A percentile compares a stretch with the other conserved stretches of the same genome.
Evolutionary conservation across 2,113 vertebrate genomes (phyloP).

Genomic region (Chaetorhynchus papuensis): DNA sequence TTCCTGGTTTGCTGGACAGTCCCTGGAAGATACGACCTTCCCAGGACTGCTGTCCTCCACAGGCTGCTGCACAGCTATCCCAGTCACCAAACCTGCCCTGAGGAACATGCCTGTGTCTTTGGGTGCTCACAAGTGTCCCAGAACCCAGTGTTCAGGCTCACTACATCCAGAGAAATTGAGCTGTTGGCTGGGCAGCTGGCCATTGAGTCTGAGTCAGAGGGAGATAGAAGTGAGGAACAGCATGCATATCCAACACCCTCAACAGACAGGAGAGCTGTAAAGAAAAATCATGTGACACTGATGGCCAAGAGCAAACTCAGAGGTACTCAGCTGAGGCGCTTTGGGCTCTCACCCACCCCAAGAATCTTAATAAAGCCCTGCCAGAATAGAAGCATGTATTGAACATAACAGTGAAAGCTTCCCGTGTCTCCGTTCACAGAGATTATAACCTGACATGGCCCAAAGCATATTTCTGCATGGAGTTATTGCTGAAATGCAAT

Average conservation of each 20-base stretch:
- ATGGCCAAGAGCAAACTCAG: background rate
- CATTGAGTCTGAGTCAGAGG: background rate
- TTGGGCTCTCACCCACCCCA: background rate
- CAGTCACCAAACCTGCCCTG: background rate
- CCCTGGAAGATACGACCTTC: background rate
- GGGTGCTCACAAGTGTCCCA: background rate
- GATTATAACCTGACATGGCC: background rate
- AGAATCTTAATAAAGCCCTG: background rate
- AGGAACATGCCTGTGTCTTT: accelerated
- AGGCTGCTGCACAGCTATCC: background rate
- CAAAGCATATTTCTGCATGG: background rate
- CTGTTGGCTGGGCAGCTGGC: background rate
- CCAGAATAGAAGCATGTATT: background rate
- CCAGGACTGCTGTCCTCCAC: background rate
- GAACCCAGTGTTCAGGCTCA: background rate
- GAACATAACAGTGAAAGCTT: accelerated
- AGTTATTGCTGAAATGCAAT: background rate
- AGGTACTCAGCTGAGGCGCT: background rate
- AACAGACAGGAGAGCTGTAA: background rate
- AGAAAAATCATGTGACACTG: background rate
- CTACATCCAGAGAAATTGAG: background rate
- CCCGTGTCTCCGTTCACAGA: accelerated
- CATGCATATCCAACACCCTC: background rate
- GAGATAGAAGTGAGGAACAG: background rate
- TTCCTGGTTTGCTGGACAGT: background rate